A percentile compares a stretch with the other conserved stretches of the same genome.
These are phyloP conservation scores for Syritta pipiens DNA, from an alignment of 2,888 invertebrate genomes.

Conservation along the genomic window DNA sequence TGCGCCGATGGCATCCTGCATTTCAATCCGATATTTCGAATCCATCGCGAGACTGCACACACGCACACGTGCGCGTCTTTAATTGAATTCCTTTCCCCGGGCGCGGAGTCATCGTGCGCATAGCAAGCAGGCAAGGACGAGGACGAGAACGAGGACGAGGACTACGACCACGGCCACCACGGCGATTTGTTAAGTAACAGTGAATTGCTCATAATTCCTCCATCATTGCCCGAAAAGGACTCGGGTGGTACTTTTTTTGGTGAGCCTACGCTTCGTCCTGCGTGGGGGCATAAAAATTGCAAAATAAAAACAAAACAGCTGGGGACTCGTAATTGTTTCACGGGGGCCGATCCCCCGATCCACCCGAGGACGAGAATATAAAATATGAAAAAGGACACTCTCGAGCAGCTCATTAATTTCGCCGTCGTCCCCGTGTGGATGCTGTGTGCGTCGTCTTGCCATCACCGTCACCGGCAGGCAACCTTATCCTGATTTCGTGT, in stretches of 20 bases:
- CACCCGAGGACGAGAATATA: constrained; percentile 23
- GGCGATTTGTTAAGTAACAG: constrained; percentile 63
- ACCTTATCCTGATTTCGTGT: constrained; percentile 56
- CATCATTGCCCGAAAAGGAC: constrained; percentile 42
- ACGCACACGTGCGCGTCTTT: constrained; percentile 38
- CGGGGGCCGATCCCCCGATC: no score
- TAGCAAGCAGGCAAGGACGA: constrained; percentile 22
- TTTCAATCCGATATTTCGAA: constrained; percentile 34
- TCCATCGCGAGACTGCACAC: constrained; percentile 20
- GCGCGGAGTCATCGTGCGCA: constrained; percentile 26
- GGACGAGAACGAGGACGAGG: background rate
- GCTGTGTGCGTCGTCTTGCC: background rate
- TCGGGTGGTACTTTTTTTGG: constrained; percentile 4
- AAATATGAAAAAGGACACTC: constrained; percentile 42
- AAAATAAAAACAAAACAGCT: constrained; percentile 61
- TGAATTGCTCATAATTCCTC: constrained; percentile 62
- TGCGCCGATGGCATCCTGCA: constrained; percentile 50
- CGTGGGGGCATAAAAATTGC: constrained; percentile 40
- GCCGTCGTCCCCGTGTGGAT: background rate
- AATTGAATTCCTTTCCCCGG: constrained; percentile 44
- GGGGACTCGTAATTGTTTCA: constrained; percentile 58
- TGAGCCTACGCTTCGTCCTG: background rate
- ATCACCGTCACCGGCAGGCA: background rate
- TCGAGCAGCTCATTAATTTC: constrained; percentile 67
- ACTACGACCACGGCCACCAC: background rate